phyloP scores from a whole-genome alignment of 1,140 invertebrate species.

The Neotoxoptera formosana region DNA sequence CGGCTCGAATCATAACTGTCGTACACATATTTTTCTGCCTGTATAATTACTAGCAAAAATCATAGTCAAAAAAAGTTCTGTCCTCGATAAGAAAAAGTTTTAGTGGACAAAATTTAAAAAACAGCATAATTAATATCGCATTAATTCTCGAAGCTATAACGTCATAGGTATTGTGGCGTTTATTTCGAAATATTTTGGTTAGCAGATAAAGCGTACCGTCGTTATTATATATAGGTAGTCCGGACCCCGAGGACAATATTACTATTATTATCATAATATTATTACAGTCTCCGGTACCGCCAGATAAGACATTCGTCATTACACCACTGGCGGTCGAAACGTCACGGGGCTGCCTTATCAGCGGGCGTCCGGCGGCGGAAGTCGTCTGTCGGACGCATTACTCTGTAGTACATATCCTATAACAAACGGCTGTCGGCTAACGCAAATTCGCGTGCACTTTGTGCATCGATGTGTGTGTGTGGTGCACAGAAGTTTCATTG shows the following conservation, averaged over 20 bases:
- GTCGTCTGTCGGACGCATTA: neutral
- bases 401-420: neutral
- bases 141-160: neutral
- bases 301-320: slow-evolving; percentile 25
- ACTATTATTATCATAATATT: neutral
- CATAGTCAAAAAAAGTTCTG: too few relatives aligned
- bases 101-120: neutral
- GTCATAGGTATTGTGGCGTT: neutral
- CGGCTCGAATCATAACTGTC: too few relatives aligned
- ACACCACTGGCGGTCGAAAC: neutral
- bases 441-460: neutral
- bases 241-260: neutral
- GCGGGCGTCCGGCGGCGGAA: neutral
- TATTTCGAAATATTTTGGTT: neutral
- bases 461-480: neutral
- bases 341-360: slow-evolving; percentile 32
- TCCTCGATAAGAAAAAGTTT: too few relatives aligned
- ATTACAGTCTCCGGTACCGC: neutral
- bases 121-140: neutral
- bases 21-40: too few relatives aligned
- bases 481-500: neutral
- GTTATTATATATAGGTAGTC: neutral
- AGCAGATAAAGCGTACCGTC: neutral
- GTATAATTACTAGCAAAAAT: too few relatives aligned
- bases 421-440: neutral